Conservation (phyloP, 2,113 vertebrate species). For the Psephotus haematonotus region DNA sequence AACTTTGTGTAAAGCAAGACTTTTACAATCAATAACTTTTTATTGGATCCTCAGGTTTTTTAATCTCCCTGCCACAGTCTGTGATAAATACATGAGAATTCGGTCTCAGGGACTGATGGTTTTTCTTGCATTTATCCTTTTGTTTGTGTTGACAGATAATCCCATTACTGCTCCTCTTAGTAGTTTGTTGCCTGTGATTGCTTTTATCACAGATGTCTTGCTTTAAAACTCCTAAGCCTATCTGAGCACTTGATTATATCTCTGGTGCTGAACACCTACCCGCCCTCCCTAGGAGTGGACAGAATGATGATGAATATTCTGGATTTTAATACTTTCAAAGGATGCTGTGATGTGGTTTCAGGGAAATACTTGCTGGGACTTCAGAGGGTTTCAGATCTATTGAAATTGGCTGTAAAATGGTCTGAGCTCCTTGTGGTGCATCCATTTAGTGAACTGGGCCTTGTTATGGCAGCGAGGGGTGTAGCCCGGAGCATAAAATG, state of each 20-base stretch:
- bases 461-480: neutral
- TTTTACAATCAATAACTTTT: constrained; percentile 36
- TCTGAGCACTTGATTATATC: constrained; percentile 32
- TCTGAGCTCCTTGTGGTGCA: neutral
- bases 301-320: neutral
- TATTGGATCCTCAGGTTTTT: neutral
- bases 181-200: constrained; percentile 29
- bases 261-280: neutral
- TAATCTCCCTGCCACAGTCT: constrained; percentile 17
- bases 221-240: constrained; percentile 23
- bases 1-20: constrained; percentile 1
- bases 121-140: constrained; percentile 61
- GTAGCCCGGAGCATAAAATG: neutral
- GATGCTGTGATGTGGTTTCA: neutral
- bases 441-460: neutral
- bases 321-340: neutral
- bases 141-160: constrained; percentile 68
- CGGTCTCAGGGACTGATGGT: constrained; percentile 2
- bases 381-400: neutral
- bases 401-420: neutral
- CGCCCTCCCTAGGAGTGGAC: neutral
- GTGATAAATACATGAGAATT: constrained; percentile 37
- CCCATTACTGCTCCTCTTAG: constrained; percentile 49
- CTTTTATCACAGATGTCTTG: constrained; percentile 35
- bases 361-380: neutral